phyloP scores from a whole-genome alignment of 2,797 vertebrate genomes.

The Caiman crocodilus region DNA sequence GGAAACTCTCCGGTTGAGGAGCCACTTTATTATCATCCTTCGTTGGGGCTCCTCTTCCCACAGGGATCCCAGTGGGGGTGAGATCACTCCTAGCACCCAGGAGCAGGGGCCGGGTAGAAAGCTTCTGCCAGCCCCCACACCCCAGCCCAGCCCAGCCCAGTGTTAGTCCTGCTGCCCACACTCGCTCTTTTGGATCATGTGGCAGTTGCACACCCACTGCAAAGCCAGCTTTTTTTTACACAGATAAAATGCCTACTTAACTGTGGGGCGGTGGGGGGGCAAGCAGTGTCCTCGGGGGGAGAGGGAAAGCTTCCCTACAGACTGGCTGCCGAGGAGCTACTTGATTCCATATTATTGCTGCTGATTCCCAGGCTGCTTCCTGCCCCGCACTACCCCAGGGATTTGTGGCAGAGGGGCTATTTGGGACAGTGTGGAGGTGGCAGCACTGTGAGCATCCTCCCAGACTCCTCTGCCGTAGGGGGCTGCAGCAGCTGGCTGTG shows the following conservation, averaged over 20 bases:
- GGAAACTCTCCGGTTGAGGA: not conserved
- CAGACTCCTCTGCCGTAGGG: not conserved
- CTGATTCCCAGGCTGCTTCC: not conserved
- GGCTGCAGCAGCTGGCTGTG: not conserved
- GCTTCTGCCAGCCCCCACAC: not conserved
- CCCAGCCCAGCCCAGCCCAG: not conserved
- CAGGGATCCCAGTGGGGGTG: not conserved
- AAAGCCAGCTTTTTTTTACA: conserved; percentile 24
- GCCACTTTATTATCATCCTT: not conserved
- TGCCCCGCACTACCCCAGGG: not conserved
- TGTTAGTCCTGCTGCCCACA: not conserved
- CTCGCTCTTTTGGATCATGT: conserved; percentile 44
- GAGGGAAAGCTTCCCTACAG: conserved; percentile 35
- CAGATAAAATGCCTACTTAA: conserved; percentile 31
- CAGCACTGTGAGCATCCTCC: not conserved
- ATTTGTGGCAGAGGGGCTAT: not conserved
- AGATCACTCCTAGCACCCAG: not conserved
- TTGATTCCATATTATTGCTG: conserved; percentile 45
- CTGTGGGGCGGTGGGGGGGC: not conserved
- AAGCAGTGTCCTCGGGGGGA: not conserved
- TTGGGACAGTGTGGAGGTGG: no score
- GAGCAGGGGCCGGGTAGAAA: not conserved
- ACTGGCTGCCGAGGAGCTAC: conserved; percentile 55
- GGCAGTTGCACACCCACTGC: conserved; percentile 17
- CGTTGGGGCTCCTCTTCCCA: not conserved